Base-by-base conservation (phyloP, 1,140 invertebrate species). In the Thaumetopoea pityocampa region DNA sequence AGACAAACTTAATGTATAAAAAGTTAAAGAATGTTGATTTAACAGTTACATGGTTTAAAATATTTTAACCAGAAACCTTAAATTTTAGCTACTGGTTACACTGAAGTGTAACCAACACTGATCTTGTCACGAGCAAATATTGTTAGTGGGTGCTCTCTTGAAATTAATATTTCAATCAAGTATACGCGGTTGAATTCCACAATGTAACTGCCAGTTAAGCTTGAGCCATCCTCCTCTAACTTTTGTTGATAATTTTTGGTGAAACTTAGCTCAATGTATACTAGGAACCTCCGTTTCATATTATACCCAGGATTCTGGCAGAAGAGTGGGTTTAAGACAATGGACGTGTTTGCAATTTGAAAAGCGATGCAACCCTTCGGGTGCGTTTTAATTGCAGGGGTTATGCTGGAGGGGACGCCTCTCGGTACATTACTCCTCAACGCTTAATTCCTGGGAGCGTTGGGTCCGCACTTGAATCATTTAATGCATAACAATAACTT, bases 341-440 rank as follows among this genome's bases (percentile, higher is more conserved):
- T 77, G 74, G 59, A 81, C 72, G 70, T 79, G 72, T 66, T 72
- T 70, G 66, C 67, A 81, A 81, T 81, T 67, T 66, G 38, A 60
- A 77, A 65, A 67, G 56, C 63, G 61, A 46, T 81, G 77, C 73
- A 74, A 73, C 77, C 72, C 77, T 77, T 77, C 51, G 65, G 67
- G 65, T 74, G 72, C 68, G 70, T 77, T 78, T 74, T 72, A 73
- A 81, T 81, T 78, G 73, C 73, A 70, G 56, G 69, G 67, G 67
- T 62, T 59, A 56, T 20, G 18, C 12, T 14, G 46, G 41, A 43
- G 42, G 27, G 46, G 50, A 46, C 26, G 49, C 59, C 56, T 60
- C 42, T 37, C 51, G 36, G 48, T 45, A 47, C 40, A 62, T 64
- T 68, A 69, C 65, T 67, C 62, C 69, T 61, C 52, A 41, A 37